A percentile compares a stretch with the other conserved stretches of the same genome.
Conservation (phyloP, 2,797 vertebrate species). For the Hapalemur alaotrensis region DNA sequence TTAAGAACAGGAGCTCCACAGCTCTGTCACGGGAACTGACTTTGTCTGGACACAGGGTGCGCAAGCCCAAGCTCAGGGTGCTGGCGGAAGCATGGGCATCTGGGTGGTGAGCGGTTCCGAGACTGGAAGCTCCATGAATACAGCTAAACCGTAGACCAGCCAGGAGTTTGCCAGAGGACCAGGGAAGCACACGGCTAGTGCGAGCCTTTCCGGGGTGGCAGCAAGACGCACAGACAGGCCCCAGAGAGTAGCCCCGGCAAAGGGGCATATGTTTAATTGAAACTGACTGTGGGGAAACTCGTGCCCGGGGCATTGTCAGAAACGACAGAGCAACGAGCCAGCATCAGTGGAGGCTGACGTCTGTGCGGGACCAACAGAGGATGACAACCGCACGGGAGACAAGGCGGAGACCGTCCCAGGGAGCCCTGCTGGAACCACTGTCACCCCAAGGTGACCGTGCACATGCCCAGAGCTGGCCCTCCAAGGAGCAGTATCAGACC, state of each 20-base stretch:
- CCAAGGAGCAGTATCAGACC: background rate
- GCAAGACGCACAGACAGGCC: background rate
- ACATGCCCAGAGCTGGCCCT: background rate
- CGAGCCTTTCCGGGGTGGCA: background rate
- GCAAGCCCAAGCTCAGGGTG: background rate
- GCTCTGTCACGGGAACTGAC: background rate
- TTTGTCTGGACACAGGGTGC: background rate
- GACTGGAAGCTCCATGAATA: fast-evolving
- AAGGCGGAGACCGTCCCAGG: background rate
- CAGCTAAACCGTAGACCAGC: background rate
- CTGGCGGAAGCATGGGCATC: background rate
- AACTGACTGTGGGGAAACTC: background rate
- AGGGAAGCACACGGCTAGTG: background rate
- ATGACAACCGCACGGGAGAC: background rate
- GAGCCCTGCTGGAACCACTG: background rate
- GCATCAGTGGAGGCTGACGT: background rate
- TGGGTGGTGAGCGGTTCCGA: background rate
- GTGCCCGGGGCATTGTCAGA: constrained; percentile 27
- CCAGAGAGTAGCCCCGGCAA: background rate
- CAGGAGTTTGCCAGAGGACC: background rate
- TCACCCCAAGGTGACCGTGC: background rate
- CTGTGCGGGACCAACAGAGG: background rate
- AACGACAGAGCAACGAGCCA: background rate
- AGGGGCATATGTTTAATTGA: background rate
- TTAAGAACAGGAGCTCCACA: background rate